Evolutionary conservation across 2,888 invertebrate genomes (phyloP).

Genomic region (Apodemia zela): DNA sequence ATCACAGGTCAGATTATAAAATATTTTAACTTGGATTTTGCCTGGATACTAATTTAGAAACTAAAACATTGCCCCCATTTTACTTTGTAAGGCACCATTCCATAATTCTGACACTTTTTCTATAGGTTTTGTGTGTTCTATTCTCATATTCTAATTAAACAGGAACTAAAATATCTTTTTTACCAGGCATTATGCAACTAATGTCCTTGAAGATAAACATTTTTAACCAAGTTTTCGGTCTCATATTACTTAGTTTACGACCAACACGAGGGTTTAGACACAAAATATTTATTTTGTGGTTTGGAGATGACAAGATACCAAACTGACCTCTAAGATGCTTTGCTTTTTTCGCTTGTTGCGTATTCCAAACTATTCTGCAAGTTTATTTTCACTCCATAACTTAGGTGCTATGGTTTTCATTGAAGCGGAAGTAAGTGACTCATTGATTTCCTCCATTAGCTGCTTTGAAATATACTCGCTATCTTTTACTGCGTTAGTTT

Average conservation of each 20-base stretch:
- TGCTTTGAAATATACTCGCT: slow-evolving; percentile 31
- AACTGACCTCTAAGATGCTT: slow-evolving; percentile 30
- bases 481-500: slow-evolving; percentile 12
- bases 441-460: slow-evolving; percentile 31
- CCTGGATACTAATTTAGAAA: too few relatives aligned
- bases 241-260: slow-evolving; percentile 32
- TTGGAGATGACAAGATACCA: slow-evolving; percentile 33
- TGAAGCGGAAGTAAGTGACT: slow-evolving; percentile 27
- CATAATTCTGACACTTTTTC: too few relatives aligned
- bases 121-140: too few relatives aligned
- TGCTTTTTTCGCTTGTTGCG: slow-evolving; percentile 35
- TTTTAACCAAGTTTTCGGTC: slow-evolving; percentile 21
- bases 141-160: too few relatives aligned
- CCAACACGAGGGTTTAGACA: slow-evolving; percentile 31
- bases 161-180: slow-evolving; percentile 21
- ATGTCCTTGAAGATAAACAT: slow-evolving; percentile 24
- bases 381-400: slow-evolving; percentile 35
- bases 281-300: too few relatives aligned
- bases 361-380: slow-evolving; percentile 33
- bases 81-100: too few relatives aligned
- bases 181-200: background rate
- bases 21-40: too few relatives aligned
- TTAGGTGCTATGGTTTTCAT: slow-evolving; percentile 31
- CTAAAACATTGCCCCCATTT: too few relatives aligned
- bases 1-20: too few relatives aligned